Conservation (phyloP, 2,113 vertebrate genomes). For the Plecturocebus donacophilus region DNA sequence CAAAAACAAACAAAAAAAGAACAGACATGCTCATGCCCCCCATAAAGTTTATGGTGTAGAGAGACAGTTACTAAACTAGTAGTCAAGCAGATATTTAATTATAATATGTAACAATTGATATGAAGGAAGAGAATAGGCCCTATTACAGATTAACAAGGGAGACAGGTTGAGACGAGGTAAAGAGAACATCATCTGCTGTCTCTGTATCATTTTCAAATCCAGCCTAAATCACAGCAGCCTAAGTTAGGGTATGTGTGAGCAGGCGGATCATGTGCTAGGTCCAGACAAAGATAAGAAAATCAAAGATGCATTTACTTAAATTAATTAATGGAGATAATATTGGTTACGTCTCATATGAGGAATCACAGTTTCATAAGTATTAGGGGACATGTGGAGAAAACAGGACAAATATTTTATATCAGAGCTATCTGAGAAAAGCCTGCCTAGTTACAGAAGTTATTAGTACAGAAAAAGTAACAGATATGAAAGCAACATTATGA, state of each 20-base stretch:
- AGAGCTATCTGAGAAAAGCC: neutral
- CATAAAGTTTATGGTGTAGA: neutral
- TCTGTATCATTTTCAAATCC: neutral
- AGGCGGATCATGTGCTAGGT: neutral
- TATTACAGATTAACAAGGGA: neutral
- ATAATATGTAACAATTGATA: neutral
- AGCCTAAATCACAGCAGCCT: neutral
- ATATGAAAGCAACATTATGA: neutral
- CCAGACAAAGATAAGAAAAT: neutral
- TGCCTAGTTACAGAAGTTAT: neutral
- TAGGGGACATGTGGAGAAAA: neutral
- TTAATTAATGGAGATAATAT: neutral
- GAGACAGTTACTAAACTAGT: neutral
- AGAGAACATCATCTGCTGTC: neutral
- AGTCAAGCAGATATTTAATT: neutral
- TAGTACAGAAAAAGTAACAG: neutral
- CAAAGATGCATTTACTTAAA: neutral
- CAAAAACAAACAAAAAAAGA: too few relatives aligned
- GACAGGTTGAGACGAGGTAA: neutral
- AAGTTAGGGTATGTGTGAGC: neutral
- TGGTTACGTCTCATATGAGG: neutral
- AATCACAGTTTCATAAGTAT: neutral
- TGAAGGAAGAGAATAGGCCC: neutral
- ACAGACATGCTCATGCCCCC: neutral
- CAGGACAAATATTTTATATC: neutral